Percentiles rank a stretch among this genome's conserved stretches.
These are phyloP conservation scores for Protomyctophum bolini DNA, from an alignment of 2,113 vertebrate genomes.

Conservation along the genomic window DNA sequence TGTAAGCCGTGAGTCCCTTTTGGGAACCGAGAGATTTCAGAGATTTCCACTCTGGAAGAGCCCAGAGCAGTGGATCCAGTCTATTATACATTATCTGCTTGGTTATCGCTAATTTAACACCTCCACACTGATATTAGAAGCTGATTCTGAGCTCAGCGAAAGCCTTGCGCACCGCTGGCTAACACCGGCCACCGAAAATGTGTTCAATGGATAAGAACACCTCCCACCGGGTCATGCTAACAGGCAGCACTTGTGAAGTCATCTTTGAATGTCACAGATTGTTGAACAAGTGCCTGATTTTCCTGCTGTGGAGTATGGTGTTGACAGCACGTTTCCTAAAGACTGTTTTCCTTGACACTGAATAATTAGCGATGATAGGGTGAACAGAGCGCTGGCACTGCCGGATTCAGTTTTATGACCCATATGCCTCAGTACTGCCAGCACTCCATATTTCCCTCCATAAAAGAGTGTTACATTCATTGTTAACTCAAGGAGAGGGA, in stretches of 20 bases:
- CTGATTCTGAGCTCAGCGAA: conserved; percentile 16
- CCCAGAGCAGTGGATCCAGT: conserved; percentile 18
- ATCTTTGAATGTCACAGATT: conserved; percentile 31
- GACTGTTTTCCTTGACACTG: conserved; percentile 41
- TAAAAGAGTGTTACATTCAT: conserved; percentile 9
- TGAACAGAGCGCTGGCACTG: conserved; percentile 8
- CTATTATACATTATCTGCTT: conserved; percentile 17
- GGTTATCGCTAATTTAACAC: conserved; percentile 36
- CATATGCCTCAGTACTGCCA: conserved; percentile 9
- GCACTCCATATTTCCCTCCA: not conserved
- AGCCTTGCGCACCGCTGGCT: conserved; percentile 19
- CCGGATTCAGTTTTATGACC: conserved; percentile 18
- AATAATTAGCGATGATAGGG: conserved; percentile 44
- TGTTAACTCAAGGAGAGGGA: not conserved
- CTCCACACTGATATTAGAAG: conserved; percentile 8
- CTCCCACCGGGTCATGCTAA: conserved; percentile 20
- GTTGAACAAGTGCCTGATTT: conserved; percentile 53
- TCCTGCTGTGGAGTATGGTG: conserved; percentile 19
- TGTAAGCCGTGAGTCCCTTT: conserved; percentile 8
- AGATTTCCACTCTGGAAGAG: conserved; percentile 45
- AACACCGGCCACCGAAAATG: conserved; percentile 20
- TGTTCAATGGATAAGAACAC: conserved; percentile 31
- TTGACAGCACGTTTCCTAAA: conserved; percentile 49
- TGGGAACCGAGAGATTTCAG: conserved; percentile 13
- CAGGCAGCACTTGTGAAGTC: conserved; percentile 7